phyloP scores from a whole-genome alignment of 2,113 vertebrate species.

The Coturnix japonica region DNA sequence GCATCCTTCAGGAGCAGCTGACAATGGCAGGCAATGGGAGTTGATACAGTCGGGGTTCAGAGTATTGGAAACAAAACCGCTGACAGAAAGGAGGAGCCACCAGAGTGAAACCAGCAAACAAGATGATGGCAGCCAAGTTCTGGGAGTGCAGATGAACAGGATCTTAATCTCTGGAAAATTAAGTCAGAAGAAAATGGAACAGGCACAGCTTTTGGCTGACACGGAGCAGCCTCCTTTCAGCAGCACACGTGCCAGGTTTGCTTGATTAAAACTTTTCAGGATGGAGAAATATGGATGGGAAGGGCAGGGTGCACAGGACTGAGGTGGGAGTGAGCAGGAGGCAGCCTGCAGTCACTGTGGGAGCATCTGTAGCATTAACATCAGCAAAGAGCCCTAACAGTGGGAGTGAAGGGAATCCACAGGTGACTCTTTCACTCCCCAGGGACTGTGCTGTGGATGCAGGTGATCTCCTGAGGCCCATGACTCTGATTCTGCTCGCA shows the following conservation, averaged over 20 bases:
- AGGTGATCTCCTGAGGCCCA: too few species aligned
- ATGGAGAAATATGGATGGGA: not conserved
- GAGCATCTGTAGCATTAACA: not conserved
- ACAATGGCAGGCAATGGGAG: not conserved
- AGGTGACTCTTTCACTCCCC: not conserved
- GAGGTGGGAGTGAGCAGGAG: not conserved
- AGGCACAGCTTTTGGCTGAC: conserved; percentile 54
- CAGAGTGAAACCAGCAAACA: conserved; percentile 46
- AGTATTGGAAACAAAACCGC: conserved; percentile 1
- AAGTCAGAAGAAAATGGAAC: conserved; percentile 77
- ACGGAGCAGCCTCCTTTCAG: not conserved
- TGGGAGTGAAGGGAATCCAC: not conserved
- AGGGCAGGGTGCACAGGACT: conserved; percentile 19
- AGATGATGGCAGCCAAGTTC: not conserved
- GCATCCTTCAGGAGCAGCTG: too few species aligned
- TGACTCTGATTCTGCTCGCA: too few species aligned
- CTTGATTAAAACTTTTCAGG: conserved; percentile 57
- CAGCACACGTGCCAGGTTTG: not conserved
- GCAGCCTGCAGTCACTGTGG: not conserved
- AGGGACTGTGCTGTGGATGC: not conserved
- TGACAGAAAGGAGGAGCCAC: not conserved
- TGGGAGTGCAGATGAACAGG: conserved; percentile 54
- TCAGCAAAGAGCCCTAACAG: not conserved
- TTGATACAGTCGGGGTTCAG: not conserved
- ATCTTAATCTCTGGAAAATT: conserved; percentile 81